phyloP scores from a whole-genome alignment of 2,113 vertebrate species.

The Myotis brandtii region DNA sequence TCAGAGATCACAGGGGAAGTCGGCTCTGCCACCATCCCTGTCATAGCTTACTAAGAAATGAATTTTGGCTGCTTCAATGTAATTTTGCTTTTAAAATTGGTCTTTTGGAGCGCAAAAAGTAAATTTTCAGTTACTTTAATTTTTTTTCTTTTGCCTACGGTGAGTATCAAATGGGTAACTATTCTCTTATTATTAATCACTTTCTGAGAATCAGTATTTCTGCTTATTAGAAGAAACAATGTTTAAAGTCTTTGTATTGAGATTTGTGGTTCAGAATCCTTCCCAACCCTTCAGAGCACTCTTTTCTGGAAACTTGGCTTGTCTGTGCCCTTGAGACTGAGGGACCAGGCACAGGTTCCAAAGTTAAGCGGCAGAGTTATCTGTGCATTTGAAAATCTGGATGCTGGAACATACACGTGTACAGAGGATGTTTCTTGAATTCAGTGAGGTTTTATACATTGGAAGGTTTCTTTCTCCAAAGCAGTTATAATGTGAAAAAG shows the following conservation, averaged over 20 bases:
- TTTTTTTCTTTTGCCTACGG: slow-evolving; percentile 50
- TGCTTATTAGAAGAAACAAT: not conserved
- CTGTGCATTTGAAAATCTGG: not conserved
- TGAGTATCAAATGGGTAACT: slow-evolving; percentile 39
- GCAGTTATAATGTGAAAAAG: not conserved
- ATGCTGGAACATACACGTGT: not conserved
- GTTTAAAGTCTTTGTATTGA: not conserved
- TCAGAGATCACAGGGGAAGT: not conserved
- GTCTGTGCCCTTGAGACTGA: not conserved
- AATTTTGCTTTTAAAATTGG: slow-evolving; percentile 70
- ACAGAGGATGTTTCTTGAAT: not conserved
- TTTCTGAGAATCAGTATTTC: slow-evolving; percentile 36
- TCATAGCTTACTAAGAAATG: slow-evolving; percentile 61
- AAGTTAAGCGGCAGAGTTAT: not conserved
- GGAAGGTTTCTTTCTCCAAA: not conserved
- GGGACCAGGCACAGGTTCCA: not conserved
- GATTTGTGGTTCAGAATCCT: not conserved
- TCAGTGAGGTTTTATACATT: not conserved
- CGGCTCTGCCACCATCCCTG: not conserved
- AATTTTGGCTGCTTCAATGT: slow-evolving; percentile 57
- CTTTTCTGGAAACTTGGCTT: not conserved
- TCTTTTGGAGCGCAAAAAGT: slow-evolving; percentile 19
- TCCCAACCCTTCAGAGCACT: not conserved
- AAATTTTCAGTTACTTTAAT: slow-evolving; percentile 47
- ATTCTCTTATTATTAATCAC: slow-evolving; percentile 33